Evolutionary conservation across 2,888 invertebrate species (phyloP).

Genomic region (Brachylomia viminalis): DNA sequence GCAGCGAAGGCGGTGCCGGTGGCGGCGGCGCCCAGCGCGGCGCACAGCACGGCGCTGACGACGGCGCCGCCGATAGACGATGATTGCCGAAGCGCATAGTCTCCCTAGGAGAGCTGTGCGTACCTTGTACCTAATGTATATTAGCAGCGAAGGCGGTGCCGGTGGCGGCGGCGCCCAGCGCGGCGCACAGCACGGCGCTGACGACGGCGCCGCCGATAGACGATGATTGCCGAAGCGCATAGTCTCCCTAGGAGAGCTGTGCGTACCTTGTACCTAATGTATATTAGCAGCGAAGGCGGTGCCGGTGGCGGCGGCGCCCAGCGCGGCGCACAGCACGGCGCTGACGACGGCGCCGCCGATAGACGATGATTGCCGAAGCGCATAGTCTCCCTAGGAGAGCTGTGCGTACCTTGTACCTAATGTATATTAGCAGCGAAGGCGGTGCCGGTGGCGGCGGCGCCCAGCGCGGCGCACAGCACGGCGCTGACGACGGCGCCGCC

Average conservation of each 20-base stretch:
- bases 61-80: conserved; percentile 68
- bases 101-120: neutral
- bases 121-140: conserved; percentile 51
- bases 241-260: neutral
- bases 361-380: neutral
- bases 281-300: conserved; percentile 45
- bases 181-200: conserved; percentile 59
- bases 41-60: conserved; percentile 61
- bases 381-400: neutral
- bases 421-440: conserved; percentile 47
- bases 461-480: conserved; percentile 57
- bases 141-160: conserved; percentile 55
- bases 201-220: conserved; percentile 69
- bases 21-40: conserved; percentile 69
- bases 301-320: conserved; percentile 71
- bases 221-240: neutral
- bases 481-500: conserved; percentile 70
- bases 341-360: conserved; percentile 70
- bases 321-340: conserved; percentile 54
- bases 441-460: conserved; percentile 69
- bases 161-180: conserved; percentile 70
- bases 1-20: conserved; percentile 60
- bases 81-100: neutral
- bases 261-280: conserved; percentile 49
- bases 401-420: conserved; percentile 44